Base-by-base conservation (phyloP, 2,113 vertebrate species). In the Rhea americana region DNA sequence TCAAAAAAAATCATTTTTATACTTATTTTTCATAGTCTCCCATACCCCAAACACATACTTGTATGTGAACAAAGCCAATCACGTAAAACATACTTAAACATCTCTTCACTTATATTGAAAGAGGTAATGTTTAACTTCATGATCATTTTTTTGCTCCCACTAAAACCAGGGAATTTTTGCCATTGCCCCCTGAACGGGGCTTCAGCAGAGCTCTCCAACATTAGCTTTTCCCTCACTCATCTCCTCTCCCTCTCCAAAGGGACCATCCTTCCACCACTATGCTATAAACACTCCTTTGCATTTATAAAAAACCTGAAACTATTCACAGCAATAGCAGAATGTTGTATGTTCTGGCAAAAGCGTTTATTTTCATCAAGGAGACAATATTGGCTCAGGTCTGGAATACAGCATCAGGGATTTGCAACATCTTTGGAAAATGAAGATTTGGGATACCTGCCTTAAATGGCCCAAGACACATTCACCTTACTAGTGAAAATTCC, bases 401-500 rank as follows among this genome's bases (percentile, higher is more conserved):
- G 30, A 87, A 85, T n/a, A 58, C 13, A 39, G 71, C 86, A 82
- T 22, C 4, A 35, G 67, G 63, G 81, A 87, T 77, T 77, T 83
- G 32, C 32, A 78, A 51, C 14, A 35, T 39, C 45, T 39, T 75
- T 82, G 71, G 59, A 77, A 94, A 91, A 85, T 5, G 25, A 25
- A 87, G 19, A 56, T 71, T 8, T 47, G 50, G 71, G 63, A 91
- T 73, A 91, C 81, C 81, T 94, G 89, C 75, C 90, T 92, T 35
- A 80, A 93, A 93, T 14, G 75, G 86, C 82, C 88, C 78, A 92
- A 92, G 50, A 94, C 95, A 74, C n/a, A 53, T 91, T 86, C 43
- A 78, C 87, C 66, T 94, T 82, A 76, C 66, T 58, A 82, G 91
- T 63, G 85, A 93, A 94, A 93, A 75, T 92, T 94, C 84, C 75